phyloP scores from a whole-genome alignment of 2,797 vertebrate species.

The Microchirus variegatus region DNA sequence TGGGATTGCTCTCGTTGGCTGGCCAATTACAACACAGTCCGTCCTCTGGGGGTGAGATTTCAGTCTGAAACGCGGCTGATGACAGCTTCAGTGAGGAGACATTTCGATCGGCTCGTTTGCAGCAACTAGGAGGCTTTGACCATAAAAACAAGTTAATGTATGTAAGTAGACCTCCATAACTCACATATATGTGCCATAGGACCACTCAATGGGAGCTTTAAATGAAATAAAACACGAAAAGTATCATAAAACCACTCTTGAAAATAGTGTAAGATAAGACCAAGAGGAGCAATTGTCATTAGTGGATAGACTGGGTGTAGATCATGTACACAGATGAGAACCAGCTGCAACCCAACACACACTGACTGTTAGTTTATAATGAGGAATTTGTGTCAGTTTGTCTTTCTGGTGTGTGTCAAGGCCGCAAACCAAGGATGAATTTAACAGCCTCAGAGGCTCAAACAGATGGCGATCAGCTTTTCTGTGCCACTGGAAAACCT shows the following conservation, averaged over 20 bases:
- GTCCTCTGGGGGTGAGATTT: too few species aligned
- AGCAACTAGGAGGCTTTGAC: too few species aligned
- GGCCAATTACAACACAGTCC: too few species aligned
- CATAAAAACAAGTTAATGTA: too few species aligned
- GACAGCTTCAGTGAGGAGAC: too few species aligned
- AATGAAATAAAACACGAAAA: not conserved
- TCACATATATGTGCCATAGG: too few species aligned
- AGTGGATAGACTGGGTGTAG: too few species aligned
- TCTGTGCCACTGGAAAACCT: constrained; percentile 38
- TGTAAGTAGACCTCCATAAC: too few species aligned
- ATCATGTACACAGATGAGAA: constrained; percentile 1
- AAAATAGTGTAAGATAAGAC: not conserved
- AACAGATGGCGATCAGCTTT: constrained; percentile 42
- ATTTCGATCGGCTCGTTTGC: too few species aligned
- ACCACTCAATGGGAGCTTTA: too few species aligned
- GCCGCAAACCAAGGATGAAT: constrained; percentile 22
- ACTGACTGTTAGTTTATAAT: constrained; percentile 10
- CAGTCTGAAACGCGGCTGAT: too few species aligned
- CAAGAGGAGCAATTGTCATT: not conserved
- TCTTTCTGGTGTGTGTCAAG: constrained; percentile 32
- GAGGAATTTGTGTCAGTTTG: constrained; percentile 28
- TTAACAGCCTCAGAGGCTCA: constrained; percentile 23
- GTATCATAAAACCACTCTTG: not conserved
- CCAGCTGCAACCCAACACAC: constrained; percentile 3
- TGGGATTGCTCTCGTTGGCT: too few species aligned